These are phyloP conservation scores for Metacarcinus magister DNA, from an alignment of 2,888 invertebrate species.

Conservation along the genomic window DNA sequence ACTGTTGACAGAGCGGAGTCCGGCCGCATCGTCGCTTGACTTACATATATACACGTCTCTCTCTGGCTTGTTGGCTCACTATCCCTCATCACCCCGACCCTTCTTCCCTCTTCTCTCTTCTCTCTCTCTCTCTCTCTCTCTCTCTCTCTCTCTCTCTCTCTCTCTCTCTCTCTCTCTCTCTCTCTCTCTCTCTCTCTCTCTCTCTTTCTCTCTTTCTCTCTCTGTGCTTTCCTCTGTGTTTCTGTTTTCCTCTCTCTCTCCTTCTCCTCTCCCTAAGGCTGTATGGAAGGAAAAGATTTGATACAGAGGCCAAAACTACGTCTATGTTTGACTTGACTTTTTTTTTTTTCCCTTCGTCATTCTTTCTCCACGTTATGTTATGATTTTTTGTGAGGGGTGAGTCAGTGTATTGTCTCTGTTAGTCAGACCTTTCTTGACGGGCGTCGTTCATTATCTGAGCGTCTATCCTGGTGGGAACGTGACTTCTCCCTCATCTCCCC, in stretches of 20 bases:
- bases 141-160: neutral
- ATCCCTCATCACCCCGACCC: constrained; percentile 53
- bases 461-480: neutral
- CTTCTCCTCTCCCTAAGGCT: neutral
- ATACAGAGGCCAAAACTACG: neutral
- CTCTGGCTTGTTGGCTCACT: constrained; percentile 53
- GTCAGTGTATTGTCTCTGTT: constrained; percentile 1
- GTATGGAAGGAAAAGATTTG: neutral
- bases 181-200: constrained; percentile 1
- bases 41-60: constrained; percentile 52
- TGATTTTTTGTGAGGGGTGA: neutral
- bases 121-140: neutral
- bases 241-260: constrained; percentile 41
- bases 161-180: neutral
- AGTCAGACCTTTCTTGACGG: neutral
- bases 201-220: neutral
- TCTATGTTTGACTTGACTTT: neutral
- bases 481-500: neutral
- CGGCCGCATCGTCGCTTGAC: constrained; percentile 58
- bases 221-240: neutral
- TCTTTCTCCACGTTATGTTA: constrained; percentile 6
- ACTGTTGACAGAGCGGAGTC: constrained; percentile 68
- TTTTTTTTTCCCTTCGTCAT: neutral
- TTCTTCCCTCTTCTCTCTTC: neutral
- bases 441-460: neutral